Conservation (phyloP, 1,140 invertebrate species). For the Drosophila tani region DNA sequence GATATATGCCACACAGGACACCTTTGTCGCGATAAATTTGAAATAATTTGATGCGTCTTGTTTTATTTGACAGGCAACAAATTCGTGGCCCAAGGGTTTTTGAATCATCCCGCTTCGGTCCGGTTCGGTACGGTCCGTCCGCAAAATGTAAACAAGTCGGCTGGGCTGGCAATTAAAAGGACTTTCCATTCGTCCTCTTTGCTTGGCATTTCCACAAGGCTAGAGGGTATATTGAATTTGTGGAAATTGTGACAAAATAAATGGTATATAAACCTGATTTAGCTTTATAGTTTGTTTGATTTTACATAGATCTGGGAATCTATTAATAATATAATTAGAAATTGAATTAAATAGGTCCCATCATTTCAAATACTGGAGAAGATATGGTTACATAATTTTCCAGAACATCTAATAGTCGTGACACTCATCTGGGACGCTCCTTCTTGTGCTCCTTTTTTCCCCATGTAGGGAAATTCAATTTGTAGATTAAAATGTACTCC, state of each 20-base stretch:
- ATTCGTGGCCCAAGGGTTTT: slow-evolving; percentile 68
- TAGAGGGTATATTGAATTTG: slow-evolving; percentile 4
- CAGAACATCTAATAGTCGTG: slow-evolving; percentile 2
- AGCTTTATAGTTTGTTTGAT: not conserved
- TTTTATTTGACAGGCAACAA: slow-evolving; percentile 82
- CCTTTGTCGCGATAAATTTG: slow-evolving; percentile 73
- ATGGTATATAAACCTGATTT: not conserved
- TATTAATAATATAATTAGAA: not conserved
- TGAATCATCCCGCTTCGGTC: slow-evolving; percentile 6
- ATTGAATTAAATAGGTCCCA: too few relatives aligned
- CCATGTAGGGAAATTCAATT: slow-evolving; percentile 70
- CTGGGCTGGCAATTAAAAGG: slow-evolving; percentile 72
- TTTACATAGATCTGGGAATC: not conserved
- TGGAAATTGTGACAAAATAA: not conserved
- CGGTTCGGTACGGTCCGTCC: not conserved
- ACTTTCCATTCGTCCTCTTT: slow-evolving; percentile 15
- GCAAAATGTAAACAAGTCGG: slow-evolving; percentile 69
- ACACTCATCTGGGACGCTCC: not conserved
- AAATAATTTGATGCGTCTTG: slow-evolving; percentile 83
- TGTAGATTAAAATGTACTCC: slow-evolving; percentile 64
- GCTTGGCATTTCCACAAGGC: too few relatives aligned
- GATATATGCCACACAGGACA: slow-evolving; percentile 21
- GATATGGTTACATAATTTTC: too few relatives aligned
- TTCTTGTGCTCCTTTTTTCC: slow-evolving; percentile 17
- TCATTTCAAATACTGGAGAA: too few relatives aligned